phyloP scores from a whole-genome alignment of 2,888 invertebrate species.

The Mesorhabditis sp. region DNA sequence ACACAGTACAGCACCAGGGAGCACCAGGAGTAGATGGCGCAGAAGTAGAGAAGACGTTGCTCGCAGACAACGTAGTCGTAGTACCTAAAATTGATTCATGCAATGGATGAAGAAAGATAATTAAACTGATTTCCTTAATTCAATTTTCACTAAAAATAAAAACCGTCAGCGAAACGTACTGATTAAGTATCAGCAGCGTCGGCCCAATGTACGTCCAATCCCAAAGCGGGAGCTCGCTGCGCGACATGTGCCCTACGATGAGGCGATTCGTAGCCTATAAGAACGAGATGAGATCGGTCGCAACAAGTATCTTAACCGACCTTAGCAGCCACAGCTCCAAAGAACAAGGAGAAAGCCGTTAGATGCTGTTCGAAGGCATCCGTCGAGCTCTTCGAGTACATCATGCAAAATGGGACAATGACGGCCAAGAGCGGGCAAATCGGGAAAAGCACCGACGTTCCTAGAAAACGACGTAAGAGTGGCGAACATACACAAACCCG shows the following conservation, averaged over 20 bases:
- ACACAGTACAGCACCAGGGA: slow-evolving; percentile 60
- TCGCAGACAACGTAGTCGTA: slow-evolving; percentile 32
- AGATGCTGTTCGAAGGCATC: slow-evolving; percentile 74
- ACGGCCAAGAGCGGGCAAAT: slow-evolving; percentile 87
- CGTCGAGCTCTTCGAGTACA: slow-evolving; percentile 76
- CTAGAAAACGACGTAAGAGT: slow-evolving; percentile 21
- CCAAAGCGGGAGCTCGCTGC: slow-evolving; percentile 92
- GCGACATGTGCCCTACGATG: slow-evolving; percentile 99
- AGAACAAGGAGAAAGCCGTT: slow-evolving; percentile 84
- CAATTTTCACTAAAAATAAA: neutral
- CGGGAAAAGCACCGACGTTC: slow-evolving; percentile 80
- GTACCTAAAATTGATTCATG: slow-evolving; percentile 17
- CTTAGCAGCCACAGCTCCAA: slow-evolving; percentile 83
- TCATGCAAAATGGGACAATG: slow-evolving; percentile 84
- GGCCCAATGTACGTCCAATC: slow-evolving; percentile 90
- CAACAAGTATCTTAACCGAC: slow-evolving; percentile 11
- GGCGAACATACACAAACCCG: slow-evolving; percentile 69
- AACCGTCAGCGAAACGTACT: slow-evolving; percentile 67
- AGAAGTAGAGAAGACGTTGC: slow-evolving; percentile 18
- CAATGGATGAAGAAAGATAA: neutral
- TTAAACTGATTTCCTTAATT: neutral
- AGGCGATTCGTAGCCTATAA: slow-evolving; percentile 82
- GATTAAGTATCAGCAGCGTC: slow-evolving; percentile 89
- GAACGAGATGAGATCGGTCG: neutral
- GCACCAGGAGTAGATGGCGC: slow-evolving; percentile 57